Evolutionary conservation across 1,140 invertebrate genomes (phyloP).

Genomic region (Tetragnatha versicolor): DNA sequence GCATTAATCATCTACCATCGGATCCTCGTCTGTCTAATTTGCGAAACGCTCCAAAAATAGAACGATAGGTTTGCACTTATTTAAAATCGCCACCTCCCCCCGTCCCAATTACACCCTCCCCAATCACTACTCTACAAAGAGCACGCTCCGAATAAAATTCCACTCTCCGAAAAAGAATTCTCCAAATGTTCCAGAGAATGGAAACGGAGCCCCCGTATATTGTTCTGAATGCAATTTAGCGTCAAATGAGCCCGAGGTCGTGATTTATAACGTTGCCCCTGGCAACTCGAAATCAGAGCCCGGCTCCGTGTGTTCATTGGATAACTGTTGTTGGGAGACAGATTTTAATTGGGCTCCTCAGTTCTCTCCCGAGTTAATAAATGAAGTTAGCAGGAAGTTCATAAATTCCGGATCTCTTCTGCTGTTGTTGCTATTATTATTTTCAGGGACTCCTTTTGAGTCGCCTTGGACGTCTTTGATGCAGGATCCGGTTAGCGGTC

Average conservation of each 20-base stretch:
- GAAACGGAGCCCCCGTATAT: slow-evolving; percentile 1
- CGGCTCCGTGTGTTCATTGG: slow-evolving; percentile 25
- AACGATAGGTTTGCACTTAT: slow-evolving; percentile 35
- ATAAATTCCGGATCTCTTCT: slow-evolving; percentile 13
- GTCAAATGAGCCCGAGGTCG: slow-evolving; percentile 40
- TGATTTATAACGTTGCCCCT: slow-evolving; percentile 45
- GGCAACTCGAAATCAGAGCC: slow-evolving; percentile 40
- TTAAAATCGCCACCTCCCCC: slow-evolving; percentile 12
- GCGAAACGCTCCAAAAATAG: no score
- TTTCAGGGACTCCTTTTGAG: no score
- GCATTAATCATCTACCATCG: no score
- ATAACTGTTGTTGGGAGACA: slow-evolving; percentile 41
- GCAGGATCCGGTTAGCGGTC: no score
- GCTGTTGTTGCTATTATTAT: no score
- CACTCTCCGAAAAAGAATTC: slow-evolving; percentile 29
- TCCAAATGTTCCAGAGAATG: neutral
- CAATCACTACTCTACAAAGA: slow-evolving; percentile 29
- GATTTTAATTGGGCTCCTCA: slow-evolving; percentile 41
- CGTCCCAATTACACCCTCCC: slow-evolving; percentile 2
- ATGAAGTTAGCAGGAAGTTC: slow-evolving; percentile 17
- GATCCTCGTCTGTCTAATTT: no score
- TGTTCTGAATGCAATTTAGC: slow-evolving; percentile 48
- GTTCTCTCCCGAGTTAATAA: slow-evolving; percentile 31
- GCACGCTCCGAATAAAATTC: slow-evolving; percentile 25
- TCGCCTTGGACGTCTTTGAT: no score